phyloP scores from a whole-genome alignment of 1,140 invertebrate species.

The Rhynchophorus ferrugineus region DNA sequence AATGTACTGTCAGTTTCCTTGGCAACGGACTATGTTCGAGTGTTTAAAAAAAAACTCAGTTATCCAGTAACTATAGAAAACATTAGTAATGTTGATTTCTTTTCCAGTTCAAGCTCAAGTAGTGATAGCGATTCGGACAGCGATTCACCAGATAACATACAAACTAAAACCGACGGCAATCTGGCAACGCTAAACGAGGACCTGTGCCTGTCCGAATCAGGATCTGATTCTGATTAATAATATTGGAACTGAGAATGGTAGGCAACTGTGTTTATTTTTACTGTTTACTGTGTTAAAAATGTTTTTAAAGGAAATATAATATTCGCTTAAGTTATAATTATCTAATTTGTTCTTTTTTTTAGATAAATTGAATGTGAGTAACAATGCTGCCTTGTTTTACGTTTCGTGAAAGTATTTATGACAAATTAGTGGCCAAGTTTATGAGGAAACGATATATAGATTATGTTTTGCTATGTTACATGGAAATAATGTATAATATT shows the following conservation, averaged over 20 bases:
- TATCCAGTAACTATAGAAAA: too few relatives aligned
- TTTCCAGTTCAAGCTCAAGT: conserved; percentile 28
- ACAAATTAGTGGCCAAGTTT: conserved; percentile 23
- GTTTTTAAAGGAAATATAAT: background rate
- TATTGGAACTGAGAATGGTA: conserved; percentile 7
- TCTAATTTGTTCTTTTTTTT: background rate
- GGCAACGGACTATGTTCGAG: too few relatives aligned
- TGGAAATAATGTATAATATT: conserved; percentile 13
- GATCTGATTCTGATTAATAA: conserved; percentile 46
- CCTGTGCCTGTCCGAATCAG: conserved; percentile 69
- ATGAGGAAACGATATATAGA: conserved; percentile 24
- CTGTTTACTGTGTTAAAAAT: background rate
- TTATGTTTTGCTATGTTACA: conserved; percentile 15
- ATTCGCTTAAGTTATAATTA: background rate
- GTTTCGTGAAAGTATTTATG: conserved; percentile 13
- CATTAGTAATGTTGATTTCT: too few relatives aligned
- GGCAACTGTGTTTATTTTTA: background rate
- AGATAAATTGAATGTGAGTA: conserved; percentile 5
- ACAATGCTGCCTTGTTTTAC: conserved; percentile 12
- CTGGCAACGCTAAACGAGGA: conserved; percentile 57
- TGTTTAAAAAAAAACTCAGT: too few relatives aligned
- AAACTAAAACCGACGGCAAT: conserved; percentile 42
- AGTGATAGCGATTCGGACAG: conserved; percentile 38
- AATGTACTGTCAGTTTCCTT: too few relatives aligned
- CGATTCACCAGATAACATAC: conserved; percentile 28